phyloP scores from a whole-genome alignment of 2,113 vertebrate genomes.

The Odocoileus hemionus region DNA sequence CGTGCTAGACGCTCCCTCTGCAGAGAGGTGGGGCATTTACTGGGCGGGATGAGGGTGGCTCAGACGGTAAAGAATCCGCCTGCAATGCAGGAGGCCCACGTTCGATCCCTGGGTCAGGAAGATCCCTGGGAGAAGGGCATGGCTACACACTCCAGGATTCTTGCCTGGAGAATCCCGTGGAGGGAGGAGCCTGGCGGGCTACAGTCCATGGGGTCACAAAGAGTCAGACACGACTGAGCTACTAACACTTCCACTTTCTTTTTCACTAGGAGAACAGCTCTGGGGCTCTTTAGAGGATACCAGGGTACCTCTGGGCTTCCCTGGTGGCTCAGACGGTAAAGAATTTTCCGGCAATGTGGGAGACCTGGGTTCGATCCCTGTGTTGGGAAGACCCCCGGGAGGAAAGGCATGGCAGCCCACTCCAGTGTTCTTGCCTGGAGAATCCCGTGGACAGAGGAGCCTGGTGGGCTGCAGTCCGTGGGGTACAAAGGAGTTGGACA shows the following conservation, averaged over 20 bases:
- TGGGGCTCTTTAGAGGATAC: not conserved
- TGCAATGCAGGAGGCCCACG: not conserved
- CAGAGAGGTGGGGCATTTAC: not conserved
- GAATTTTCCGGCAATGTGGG: not conserved
- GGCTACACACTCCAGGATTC: not conserved
- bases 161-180: not conserved
- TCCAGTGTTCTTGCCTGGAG: not conserved
- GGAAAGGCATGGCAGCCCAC: too few species aligned
- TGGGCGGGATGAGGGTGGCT: not conserved
- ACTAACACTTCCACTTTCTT: not conserved
- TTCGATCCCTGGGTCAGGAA: not conserved
- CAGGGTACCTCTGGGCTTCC: fast-evolving
- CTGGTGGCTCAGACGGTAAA: not conserved
- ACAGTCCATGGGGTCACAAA: not conserved
- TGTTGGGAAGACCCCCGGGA: not conserved
- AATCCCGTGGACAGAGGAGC: not conserved
- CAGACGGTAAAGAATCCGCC: fast-evolving
- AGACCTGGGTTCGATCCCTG: not conserved
- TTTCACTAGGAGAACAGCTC: not conserved
- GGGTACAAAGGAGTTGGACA: not conserved
- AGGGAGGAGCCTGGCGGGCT: not conserved
- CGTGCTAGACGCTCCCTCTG: not conserved
- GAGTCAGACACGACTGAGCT: not conserved
- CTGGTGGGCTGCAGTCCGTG: not conserved
- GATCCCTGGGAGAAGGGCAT: not conserved